These are phyloP conservation scores for Zaprionus taronus DNA, from an alignment of 1,140 invertebrate genomes.

Conservation along the genomic window DNA sequence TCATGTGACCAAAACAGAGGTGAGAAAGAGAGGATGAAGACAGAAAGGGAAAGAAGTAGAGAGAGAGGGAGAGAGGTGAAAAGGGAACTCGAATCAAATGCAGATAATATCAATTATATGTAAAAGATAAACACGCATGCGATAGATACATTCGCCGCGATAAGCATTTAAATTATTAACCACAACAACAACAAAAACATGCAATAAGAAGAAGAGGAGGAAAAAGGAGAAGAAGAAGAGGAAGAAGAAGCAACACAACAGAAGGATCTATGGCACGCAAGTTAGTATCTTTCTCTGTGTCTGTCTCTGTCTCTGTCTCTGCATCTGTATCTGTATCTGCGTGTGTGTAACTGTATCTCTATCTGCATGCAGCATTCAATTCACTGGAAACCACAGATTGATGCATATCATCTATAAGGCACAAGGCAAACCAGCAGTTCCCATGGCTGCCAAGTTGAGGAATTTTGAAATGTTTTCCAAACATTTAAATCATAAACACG, in stretches of 20 bases:
- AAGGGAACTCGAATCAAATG: conserved; percentile 72
- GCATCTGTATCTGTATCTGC: conserved; percentile 30
- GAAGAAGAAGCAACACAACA: background rate
- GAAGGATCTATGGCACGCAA: conserved; percentile 54
- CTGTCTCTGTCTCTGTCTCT: conserved; percentile 8
- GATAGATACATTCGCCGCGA: conserved; percentile 73
- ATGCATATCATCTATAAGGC: background rate
- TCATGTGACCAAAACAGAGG: conserved; percentile 2
- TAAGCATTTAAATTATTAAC: conserved; percentile 82
- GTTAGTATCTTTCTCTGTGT: conserved; percentile 4
- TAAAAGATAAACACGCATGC: conserved; percentile 77
- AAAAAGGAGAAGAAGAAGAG: conserved; percentile 7
- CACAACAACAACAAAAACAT: conserved; percentile 44
- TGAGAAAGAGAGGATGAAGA: conserved; percentile 6
- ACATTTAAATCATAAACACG: background rate
- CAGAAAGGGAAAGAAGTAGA: background rate
- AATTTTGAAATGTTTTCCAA: background rate
- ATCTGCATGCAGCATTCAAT: conserved; percentile 28
- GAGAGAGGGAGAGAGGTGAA: conserved; percentile 9
- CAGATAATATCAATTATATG: conserved; percentile 82
- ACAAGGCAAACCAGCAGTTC: background rate
- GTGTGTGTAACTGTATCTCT: too few relatives aligned
- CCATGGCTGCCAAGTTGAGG: background rate
- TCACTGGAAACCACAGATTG: conserved; percentile 54
- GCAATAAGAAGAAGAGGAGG: conserved; percentile 17